Evolutionary conservation across 1,140 invertebrate genomes (phyloP), one percentile per base, ranked within the genome.

Genomic region (Zeugodacus cucurbitae): DNA sequence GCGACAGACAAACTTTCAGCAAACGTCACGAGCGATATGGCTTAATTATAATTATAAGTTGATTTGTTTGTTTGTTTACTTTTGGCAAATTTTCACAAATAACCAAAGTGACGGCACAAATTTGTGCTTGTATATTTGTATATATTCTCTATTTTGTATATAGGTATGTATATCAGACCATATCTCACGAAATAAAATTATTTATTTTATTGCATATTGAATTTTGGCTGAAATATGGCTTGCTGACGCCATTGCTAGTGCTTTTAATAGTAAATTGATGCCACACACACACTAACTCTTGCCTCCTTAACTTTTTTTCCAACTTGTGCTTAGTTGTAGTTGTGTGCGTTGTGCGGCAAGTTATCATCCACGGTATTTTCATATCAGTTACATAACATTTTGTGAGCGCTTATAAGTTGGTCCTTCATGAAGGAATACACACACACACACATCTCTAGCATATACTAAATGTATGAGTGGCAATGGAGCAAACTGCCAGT

Each of bases 11-110:
- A 67, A 67, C n/a, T 67, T 67, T 2, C 29, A 67, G 14, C 29
- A 34, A 34, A 3, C 14, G 10, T 32, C 54, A 57, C 90, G 91
- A 92, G 91, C 91, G 91, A 92, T 92, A 90, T 91, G 91, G 90
- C 92, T 90, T 91, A 92, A 92, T 92, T 91, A 91, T 92, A 92
- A 92, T 92, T 91, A 91, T 91, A 92, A 92, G 91, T 92, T 92
- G 91, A 91, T 92, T 92, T 92, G 91, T 92, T 92, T 92, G 91
- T 91, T 92, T 92, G 91, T 37, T 88, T 48, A 26, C 34, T 44
- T 44, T 67, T 29, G 29, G 32, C 29, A 32, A 67, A 67, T 67
- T 67, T 67, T 5, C 64, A 5, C 14, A 26, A 32, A 34, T 67
- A 67, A 32, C 64, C 34, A 32, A 67, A 67, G 58, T 22, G n/a